Evolutionary conservation across 2,797 vertebrate species (phyloP).

Genomic region (Anomalospiza imberbis): DNA sequence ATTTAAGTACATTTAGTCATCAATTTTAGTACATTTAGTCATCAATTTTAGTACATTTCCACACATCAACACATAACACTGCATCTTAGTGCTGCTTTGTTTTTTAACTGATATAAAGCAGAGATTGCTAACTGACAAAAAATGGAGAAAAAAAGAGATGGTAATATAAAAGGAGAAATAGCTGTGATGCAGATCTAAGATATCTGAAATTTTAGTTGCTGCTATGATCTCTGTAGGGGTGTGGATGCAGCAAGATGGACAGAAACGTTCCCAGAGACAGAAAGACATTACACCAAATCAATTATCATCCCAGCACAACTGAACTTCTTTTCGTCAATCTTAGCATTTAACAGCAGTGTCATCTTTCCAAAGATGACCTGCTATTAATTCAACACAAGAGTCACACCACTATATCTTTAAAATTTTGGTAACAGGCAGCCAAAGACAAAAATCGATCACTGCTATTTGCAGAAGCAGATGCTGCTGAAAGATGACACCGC

Average conservation of each 20-base stretch:
- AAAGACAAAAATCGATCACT: conserved; percentile 30
- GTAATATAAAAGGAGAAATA: neutral
- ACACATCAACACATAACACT: neutral
- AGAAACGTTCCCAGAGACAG: neutral
- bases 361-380: conserved; percentile 8
- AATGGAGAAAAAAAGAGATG: neutral
- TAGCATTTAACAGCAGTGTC: neutral
- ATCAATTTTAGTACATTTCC: neutral
- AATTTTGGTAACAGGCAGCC: neutral
- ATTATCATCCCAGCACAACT: neutral
- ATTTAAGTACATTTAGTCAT: neutral
- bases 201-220: neutral
- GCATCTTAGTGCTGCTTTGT: neutral
- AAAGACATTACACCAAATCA: neutral
- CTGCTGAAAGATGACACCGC: conserved; percentile 7
- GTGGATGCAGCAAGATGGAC: neutral
- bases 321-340: neutral
- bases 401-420: neutral
- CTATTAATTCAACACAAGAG: conserved; percentile 32
- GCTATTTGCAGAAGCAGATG: conserved; percentile 26
- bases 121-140: neutral
- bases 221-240: neutral
- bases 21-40: neutral
- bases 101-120: neutral
- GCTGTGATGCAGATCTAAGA: neutral